A percentile compares a stretch with the other conserved stretches of the same genome.
Conservation (phyloP, 2,888 invertebrate species). For the Himalopsyche japonica region DNA sequence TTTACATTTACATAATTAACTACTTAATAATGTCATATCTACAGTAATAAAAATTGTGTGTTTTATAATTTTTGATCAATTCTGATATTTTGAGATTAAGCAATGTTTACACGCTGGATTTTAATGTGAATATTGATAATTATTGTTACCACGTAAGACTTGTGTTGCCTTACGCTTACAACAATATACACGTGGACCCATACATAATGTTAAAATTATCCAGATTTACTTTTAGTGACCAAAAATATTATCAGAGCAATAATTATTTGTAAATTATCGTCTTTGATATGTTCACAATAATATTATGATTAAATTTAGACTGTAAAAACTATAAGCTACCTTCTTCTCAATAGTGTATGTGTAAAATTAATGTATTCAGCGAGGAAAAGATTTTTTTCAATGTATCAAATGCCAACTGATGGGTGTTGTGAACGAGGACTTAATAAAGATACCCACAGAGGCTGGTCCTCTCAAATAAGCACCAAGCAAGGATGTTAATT, state of each 20-base stretch:
- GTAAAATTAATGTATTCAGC: background rate
- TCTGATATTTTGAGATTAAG: background rate
- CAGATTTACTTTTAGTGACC: constrained; percentile 24
- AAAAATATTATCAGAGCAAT: constrained; percentile 32
- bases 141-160: background rate
- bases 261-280: constrained; percentile 27
- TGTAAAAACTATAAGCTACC: background rate
- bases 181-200: constrained; percentile 1
- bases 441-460: too few species aligned
- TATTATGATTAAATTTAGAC: background rate
- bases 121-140: background rate
- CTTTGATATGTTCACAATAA: constrained; percentile 1
- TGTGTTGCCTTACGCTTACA: background rate
- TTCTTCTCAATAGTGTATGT: background rate
- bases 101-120: background rate
- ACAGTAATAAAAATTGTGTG: background rate
- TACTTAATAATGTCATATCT: background rate
- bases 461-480: too few species aligned
- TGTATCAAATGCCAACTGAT: background rate
- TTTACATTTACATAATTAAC: background rate
- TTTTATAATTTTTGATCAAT: background rate
- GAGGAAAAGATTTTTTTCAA: background rate
- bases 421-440: background rate
- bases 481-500: too few species aligned
- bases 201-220: background rate